phyloP scores from a whole-genome alignment of 2,797 vertebrate species.

The Furcifer pardalis region DNA sequence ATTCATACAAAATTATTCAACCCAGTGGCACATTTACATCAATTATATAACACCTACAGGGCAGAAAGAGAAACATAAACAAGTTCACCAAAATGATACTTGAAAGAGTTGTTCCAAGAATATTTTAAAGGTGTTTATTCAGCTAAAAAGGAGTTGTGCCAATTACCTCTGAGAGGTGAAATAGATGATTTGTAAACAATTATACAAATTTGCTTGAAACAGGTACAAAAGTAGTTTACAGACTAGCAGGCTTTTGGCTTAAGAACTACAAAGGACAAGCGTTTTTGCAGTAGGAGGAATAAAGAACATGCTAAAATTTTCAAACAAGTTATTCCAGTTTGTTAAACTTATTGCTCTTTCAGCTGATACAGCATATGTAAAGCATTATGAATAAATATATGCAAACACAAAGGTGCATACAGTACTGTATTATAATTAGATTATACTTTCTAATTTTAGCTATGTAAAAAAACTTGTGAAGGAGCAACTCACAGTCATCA shows the following conservation, averaged over 20 bases:
- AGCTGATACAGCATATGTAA: constrained; percentile 61
- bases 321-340: constrained; percentile 70
- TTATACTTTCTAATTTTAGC: constrained; percentile 67
- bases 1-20: neutral
- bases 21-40: neutral
- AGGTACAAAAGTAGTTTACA: constrained; percentile 31
- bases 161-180: neutral
- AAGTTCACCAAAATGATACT: neutral
- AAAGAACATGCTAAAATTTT: constrained; percentile 58
- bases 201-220: constrained; percentile 34
- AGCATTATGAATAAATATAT: constrained; percentile 62
- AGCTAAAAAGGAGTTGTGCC: neutral
- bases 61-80: neutral
- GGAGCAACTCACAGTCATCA: constrained; percentile 57
- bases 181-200: constrained; percentile 50
- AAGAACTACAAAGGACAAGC: constrained; percentile 38
- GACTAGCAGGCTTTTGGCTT: constrained; percentile 42
- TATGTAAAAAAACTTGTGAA: neutral
- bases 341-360: constrained; percentile 57
- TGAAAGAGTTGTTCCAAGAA: neutral
- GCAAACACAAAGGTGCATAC: constrained; percentile 54
- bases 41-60: neutral
- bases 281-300: constrained; percentile 53
- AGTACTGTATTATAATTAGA: constrained; percentile 70
- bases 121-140: neutral